These are phyloP conservation scores for Ophioninae sp. DNA, from an alignment of 2,888 invertebrate species.

Conservation along the genomic window DNA sequence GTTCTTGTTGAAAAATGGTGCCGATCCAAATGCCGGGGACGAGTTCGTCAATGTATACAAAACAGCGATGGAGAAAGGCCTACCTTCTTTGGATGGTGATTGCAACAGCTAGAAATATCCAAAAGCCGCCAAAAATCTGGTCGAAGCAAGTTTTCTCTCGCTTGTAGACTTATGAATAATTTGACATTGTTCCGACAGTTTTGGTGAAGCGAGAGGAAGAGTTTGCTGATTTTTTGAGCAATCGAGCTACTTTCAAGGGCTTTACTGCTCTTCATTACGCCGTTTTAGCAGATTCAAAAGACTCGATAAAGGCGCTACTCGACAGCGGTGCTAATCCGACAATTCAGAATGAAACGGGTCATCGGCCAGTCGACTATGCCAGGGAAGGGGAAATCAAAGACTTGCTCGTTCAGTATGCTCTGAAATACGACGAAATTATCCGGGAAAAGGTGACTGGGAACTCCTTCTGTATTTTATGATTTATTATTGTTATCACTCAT, in stretches of 20 bases:
- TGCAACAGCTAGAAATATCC: neutral
- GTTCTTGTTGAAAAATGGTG: slow-evolving; percentile 87
- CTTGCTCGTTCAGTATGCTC: slow-evolving; percentile 84
- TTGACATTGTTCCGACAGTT: slow-evolving; percentile 77
- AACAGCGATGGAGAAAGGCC: slow-evolving; percentile 85
- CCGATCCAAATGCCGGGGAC: slow-evolving; percentile 89
- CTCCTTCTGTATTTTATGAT: neutral
- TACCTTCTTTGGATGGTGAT: slow-evolving; percentile 89
- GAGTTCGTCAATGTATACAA: slow-evolving; percentile 88
- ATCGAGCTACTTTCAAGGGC: slow-evolving; percentile 89
- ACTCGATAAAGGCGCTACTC: slow-evolving; percentile 85
- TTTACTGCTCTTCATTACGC: slow-evolving; percentile 96
- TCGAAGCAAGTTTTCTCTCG: neutral
- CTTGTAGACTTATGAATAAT: neutral
- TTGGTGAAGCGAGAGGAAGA: slow-evolving; percentile 89
- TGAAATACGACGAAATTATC: slow-evolving; percentile 76
- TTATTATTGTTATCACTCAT: neutral
- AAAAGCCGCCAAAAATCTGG: neutral
- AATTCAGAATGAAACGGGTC: slow-evolving; percentile 89
- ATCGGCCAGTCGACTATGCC: slow-evolving; percentile 89
- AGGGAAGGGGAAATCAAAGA: slow-evolving; percentile 85
- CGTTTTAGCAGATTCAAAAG: slow-evolving; percentile 87
- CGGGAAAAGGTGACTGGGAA: slow-evolving; percentile 73
- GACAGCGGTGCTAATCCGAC: slow-evolving; percentile 89
- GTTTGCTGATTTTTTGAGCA: slow-evolving; percentile 88